A percentile compares a stretch with the other conserved stretches of the same genome.
Conservation (phyloP, 2,113 vertebrate species). For the Catharus bicknelli region DNA sequence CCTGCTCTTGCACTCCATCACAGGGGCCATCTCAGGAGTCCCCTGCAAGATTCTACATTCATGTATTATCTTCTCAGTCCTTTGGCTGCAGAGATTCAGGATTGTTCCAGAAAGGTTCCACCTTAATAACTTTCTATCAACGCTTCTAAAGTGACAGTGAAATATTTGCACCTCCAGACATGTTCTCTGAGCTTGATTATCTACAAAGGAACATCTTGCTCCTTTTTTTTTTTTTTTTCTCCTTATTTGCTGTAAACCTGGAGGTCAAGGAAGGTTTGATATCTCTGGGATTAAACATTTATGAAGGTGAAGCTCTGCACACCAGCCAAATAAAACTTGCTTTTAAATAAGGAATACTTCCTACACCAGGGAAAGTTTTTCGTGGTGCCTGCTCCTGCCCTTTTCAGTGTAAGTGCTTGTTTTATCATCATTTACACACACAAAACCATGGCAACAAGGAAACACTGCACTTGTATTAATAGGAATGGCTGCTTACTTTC, state of each 20-base stretch:
- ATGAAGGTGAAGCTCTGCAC: neutral
- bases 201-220: neutral
- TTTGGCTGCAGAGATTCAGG: neutral
- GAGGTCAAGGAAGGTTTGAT: neutral
- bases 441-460: neutral
- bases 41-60: neutral
- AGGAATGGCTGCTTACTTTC: neutral
- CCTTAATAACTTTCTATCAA: neutral
- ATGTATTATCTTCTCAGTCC: neutral
- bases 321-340: constrained; percentile 11
- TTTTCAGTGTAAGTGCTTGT: neutral
- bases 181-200: neutral
- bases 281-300: constrained; percentile 24
- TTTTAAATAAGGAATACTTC: constrained; percentile 42
- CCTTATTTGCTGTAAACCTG: neutral
- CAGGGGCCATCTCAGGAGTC: neutral
- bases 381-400: neutral
- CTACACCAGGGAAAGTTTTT: neutral
- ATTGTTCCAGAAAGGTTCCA: neutral
- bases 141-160: neutral
- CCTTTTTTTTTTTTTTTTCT: neutral
- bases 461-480: neutral
- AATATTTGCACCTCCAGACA: neutral
- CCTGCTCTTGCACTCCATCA: neutral
- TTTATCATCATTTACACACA: neutral